phyloP scores from a whole-genome alignment of 1,140 invertebrate genomes.

The Vollenhovia emeryi region DNA sequence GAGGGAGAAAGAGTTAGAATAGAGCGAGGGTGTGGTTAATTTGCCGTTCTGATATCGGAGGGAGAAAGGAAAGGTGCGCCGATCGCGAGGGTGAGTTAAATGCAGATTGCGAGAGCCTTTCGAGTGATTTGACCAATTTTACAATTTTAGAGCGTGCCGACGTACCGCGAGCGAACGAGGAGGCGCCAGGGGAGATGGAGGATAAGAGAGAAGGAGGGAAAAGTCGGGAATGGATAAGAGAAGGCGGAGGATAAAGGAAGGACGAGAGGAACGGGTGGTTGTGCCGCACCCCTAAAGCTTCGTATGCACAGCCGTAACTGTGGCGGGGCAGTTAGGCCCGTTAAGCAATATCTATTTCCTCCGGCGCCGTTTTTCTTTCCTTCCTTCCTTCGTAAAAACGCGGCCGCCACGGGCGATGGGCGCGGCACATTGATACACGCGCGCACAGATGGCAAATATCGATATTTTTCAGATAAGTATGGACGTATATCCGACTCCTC shows the following conservation, averaged over 20 bases:
- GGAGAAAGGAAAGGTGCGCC: constrained; percentile 55
- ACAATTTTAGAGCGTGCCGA: constrained; percentile 76
- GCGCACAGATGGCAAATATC: constrained; percentile 35
- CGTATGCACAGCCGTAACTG: constrained; percentile 61
- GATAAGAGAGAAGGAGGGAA: constrained; percentile 12
- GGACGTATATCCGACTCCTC: not conserved
- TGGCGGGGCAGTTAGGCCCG: constrained; percentile 65
- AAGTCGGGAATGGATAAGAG: not conserved
- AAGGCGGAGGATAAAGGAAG: constrained; percentile 46
- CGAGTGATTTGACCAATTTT: constrained; percentile 78
- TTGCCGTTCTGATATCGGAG: not conserved
- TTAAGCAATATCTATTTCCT: constrained; percentile 84
- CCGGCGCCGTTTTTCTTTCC: constrained; percentile 77
- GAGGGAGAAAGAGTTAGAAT: constrained; percentile 51
- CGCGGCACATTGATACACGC: constrained; percentile 68
- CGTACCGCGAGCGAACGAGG: not conserved
- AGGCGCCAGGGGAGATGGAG: not conserved
- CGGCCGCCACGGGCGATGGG: constrained; percentile 63
- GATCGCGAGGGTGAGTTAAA: constrained; percentile 51
- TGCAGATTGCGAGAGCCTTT: constrained; percentile 56
- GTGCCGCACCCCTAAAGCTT: constrained; percentile 71
- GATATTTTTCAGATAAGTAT: constrained; percentile 33
- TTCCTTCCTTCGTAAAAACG: constrained; percentile 70
- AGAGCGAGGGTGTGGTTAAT: constrained; percentile 52
- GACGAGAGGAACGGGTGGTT: constrained; percentile 37